These are phyloP conservation scores for Chitala chitala DNA, from an alignment of 2,113 vertebrate species.

Conservation along the genomic window DNA sequence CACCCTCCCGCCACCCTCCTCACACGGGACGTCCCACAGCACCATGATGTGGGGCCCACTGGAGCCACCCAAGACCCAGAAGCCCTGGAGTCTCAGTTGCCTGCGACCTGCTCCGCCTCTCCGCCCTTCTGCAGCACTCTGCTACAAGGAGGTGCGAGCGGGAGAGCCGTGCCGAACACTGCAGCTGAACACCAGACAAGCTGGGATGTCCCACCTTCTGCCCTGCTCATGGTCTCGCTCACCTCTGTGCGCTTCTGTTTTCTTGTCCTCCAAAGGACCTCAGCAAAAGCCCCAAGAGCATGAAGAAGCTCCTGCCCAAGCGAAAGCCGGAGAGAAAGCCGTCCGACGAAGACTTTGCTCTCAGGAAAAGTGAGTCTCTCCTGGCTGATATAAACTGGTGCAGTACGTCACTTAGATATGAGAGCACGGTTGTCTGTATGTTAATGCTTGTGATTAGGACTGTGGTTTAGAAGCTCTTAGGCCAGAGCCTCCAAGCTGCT, in stretches of 20 bases:
- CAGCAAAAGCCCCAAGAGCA: conserved; percentile 98
- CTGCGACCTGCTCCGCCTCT: conserved; percentile 86
- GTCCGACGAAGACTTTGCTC: conserved; percentile 92
- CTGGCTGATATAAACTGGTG: background rate
- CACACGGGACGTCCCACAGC: conserved; percentile 85
- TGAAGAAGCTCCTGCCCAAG: conserved; percentile 97
- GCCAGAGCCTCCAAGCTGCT: background rate
- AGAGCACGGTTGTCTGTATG: background rate
- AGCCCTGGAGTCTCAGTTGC: conserved; percentile 97
- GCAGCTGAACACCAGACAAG: background rate
- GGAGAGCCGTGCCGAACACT: too few relatives aligned
- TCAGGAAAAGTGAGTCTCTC: conserved; percentile 84
- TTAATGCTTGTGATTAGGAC: background rate
- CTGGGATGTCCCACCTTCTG: background rate
- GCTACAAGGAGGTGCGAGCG: conserved; percentile 94
- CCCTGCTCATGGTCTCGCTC: background rate
- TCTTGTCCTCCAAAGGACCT: conserved; percentile 67
- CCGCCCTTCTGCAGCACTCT: conserved; percentile 90
- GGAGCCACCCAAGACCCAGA: conserved; percentile 92
- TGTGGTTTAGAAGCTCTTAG: background rate
- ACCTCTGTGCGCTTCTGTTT: background rate
- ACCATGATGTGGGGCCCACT: conserved; percentile 94
- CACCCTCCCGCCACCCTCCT: conserved; percentile 91
- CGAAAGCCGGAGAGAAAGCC: conserved; percentile 94
- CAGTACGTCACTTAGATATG: too few relatives aligned